Evolutionary conservation across 35 echinoderm and acorn worm genomes (phyloP).

Genomic region (Ptychodera flava): DNA sequence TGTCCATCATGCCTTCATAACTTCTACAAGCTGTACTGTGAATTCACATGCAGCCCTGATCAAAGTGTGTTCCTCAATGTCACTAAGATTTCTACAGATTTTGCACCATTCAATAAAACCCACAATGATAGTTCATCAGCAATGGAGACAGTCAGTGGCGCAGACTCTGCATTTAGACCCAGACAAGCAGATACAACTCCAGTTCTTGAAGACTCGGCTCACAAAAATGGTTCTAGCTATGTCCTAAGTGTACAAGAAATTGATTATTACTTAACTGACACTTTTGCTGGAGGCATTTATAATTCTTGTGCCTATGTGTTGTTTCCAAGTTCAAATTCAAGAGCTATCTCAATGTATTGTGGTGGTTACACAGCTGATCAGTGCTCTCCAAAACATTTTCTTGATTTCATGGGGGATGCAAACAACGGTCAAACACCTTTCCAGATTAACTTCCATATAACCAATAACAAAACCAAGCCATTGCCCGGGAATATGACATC

Average conservation of each 20-base stretch:
- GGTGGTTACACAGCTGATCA: constrained; percentile 62
- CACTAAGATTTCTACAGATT: constrained; percentile 5
- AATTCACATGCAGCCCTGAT: constrained; percentile 60
- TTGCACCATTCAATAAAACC: background rate
- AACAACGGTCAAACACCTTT: constrained; percentile 82
- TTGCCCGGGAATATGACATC: constrained; percentile 29
- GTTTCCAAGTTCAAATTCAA: constrained; percentile 74
- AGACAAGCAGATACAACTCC: background rate
- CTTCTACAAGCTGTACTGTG: constrained; percentile 64
- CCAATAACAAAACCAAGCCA: background rate
- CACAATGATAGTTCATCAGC: background rate
- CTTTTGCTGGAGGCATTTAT: constrained; percentile 72
- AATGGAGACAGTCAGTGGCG: background rate
- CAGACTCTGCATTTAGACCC: background rate
- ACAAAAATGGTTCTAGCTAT: background rate
- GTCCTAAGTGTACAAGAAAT: constrained; percentile 27
- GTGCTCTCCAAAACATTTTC: constrained; percentile 63
- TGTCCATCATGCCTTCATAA: constrained; percentile 91
- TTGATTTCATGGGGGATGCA: constrained; percentile 69
- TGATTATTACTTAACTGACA: constrained; percentile 43
- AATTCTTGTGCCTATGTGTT: constrained; percentile 78
- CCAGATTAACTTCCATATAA: constrained; percentile 50
- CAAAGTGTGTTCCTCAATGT: constrained; percentile 72
- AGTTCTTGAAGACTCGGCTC: background rate
- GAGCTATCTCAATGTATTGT: constrained; percentile 70